These are phyloP conservation scores for Syngnathus rostellatus DNA, from an alignment of 2,797 vertebrate species.

Conservation along the genomic window DNA sequence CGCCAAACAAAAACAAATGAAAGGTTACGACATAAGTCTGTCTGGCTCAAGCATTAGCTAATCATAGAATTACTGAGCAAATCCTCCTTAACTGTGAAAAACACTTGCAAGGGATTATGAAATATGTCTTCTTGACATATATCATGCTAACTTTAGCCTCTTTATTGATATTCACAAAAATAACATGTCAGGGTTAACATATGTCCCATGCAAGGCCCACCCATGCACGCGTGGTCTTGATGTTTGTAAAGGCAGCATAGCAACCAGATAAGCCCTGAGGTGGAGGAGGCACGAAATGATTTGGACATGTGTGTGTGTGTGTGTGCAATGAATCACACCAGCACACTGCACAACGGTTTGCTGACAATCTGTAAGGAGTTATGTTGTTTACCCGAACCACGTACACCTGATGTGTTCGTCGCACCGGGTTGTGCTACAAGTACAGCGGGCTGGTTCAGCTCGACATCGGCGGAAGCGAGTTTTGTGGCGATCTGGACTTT, in stretches of 20 bases:
- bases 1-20: not conserved
- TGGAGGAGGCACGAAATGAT: not conserved
- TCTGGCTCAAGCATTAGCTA: conserved; percentile 48
- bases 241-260: conserved; percentile 1
- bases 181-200: not conserved
- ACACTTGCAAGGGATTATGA: conserved; percentile 28
- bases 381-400: conserved; percentile 21
- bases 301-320: conserved; percentile 4
- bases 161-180: not conserved
- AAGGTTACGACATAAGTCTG: conserved; percentile 10
- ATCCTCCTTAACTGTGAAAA: conserved; percentile 48
- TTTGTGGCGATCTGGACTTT: too few species aligned
- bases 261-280: not conserved
- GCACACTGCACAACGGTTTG: conserved; percentile 9
- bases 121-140: conserved; percentile 11
- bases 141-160: not conserved
- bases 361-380: conserved; percentile 23
- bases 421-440: too few species aligned
- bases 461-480: too few species aligned
- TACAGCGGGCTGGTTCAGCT: too few species aligned
- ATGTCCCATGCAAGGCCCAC: conserved; percentile 2
- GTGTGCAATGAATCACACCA: conserved; percentile 17
- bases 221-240: conserved; percentile 5
- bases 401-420: too few species aligned
- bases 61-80: conserved; percentile 55